Percentiles rank a stretch among this genome's conserved stretches.
phyloP scores from a whole-genome alignment of 2,888 invertebrate species.

The Oithona nana region DNA sequence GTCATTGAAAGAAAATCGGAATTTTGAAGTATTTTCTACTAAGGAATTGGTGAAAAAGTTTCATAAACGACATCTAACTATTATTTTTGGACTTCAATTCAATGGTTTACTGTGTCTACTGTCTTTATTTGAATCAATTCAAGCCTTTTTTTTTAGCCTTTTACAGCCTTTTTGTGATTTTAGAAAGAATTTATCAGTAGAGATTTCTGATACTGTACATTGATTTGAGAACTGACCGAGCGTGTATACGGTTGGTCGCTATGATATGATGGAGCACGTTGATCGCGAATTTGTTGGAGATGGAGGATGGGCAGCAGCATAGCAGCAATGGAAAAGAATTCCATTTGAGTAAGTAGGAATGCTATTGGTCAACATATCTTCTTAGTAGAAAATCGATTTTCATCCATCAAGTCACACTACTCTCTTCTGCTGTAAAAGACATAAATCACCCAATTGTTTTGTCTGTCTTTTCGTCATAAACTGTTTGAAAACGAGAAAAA shows the following conservation, averaged over 20 bases:
- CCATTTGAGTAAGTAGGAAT: not conserved
- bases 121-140: too few species aligned
- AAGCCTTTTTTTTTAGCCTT: too few species aligned
- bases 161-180: too few species aligned
- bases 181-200: not conserved
- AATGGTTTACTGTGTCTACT: too few species aligned
- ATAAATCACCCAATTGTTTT: not conserved
- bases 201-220: not conserved
- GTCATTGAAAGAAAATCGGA: too few species aligned
- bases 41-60: too few species aligned
- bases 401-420: not conserved
- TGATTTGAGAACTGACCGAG: not conserved
- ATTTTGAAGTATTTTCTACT: too few species aligned
- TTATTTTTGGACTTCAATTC: too few species aligned
- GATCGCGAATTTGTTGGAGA: not conserved
- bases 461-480: not conserved
- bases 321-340: too few species aligned
- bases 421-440: not conserved
- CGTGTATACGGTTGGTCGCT: not conserved
- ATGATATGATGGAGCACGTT: not conserved
- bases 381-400: not conserved
- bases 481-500: too few species aligned
- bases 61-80: too few species aligned
- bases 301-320: too few species aligned
- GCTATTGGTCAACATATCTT: not conserved